Evolutionary conservation across 2,113 vertebrate genomes (phyloP).

Genomic region (Psophia crepitans): DNA sequence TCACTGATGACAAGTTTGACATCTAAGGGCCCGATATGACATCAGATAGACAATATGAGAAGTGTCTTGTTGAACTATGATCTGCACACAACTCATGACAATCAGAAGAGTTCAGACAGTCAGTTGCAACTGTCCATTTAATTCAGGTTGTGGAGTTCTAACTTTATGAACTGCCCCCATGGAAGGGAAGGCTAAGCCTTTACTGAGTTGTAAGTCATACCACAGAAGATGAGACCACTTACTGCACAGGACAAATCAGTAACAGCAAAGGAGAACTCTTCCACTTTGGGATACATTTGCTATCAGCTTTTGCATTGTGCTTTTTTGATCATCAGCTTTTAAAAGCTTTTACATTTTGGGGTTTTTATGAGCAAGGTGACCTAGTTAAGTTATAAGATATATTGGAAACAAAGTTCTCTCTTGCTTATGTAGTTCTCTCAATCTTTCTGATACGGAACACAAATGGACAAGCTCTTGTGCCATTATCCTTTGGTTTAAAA

Average conservation of each 20-base stretch:
- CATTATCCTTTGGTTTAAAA: neutral
- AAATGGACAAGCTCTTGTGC: neutral
- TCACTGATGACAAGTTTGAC: neutral
- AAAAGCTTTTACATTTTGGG: neutral
- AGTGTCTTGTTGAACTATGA: neutral
- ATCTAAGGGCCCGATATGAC: neutral
- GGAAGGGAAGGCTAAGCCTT: neutral
- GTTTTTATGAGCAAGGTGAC: neutral
- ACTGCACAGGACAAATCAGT: neutral
- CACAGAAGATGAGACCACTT: neutral
- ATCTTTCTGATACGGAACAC: neutral
- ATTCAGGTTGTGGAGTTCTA: neutral
- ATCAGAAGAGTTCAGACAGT: neutral
- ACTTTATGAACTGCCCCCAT: neutral
- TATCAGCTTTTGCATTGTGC: neutral
- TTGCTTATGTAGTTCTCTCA: neutral
- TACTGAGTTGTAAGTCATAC: neutral
- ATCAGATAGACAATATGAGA: neutral
- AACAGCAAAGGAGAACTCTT: conserved; percentile 39
- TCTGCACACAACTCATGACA: neutral
- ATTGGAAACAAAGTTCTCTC: neutral
- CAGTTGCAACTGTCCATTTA: neutral
- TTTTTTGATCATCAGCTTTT: conserved; percentile 18
- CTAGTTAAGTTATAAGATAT: neutral
- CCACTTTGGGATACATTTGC: conserved; percentile 1